Conservation (phyloP, 2,888 invertebrate species). For the Heteromyza rotundicornis region DNA sequence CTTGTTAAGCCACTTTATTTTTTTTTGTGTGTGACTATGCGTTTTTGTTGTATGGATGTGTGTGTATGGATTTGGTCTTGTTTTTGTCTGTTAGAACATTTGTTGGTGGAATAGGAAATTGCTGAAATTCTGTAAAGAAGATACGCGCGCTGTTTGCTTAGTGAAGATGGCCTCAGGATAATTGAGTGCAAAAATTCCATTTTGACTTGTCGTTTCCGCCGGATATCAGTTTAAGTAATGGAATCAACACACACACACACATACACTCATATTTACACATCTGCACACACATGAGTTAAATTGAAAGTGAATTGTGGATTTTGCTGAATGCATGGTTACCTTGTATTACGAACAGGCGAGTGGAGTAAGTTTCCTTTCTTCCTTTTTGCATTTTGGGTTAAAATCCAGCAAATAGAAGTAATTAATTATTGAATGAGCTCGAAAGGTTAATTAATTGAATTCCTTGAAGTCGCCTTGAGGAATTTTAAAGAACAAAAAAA, state of each 20-base stretch:
- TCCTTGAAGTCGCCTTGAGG: too few species aligned
- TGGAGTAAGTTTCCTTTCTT: too few species aligned
- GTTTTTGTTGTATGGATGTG: neutral
- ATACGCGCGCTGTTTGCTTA: constrained; percentile 35
- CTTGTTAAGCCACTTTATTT: neutral
- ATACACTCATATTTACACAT: neutral
- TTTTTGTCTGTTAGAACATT: too few species aligned
- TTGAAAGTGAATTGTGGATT: neutral
- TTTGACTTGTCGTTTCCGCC: neutral
- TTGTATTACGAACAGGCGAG: too few species aligned
- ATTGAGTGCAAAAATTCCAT: constrained; percentile 35
- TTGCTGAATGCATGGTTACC: too few species aligned
- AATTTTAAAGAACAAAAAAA: too few species aligned
- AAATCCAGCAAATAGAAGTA: too few species aligned
- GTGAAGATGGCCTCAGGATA: constrained; percentile 48
- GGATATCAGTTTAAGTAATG: constrained; percentile 7
- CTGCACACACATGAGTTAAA: neutral
- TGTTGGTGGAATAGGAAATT: too few species aligned
- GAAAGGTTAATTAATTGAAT: too few species aligned
- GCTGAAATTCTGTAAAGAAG: neutral
- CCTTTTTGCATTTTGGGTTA: too few species aligned
- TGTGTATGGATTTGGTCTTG: neutral
- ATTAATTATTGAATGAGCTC: too few species aligned
- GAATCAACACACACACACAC: neutral
- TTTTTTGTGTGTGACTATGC: neutral